phyloP scores from a whole-genome alignment of 2,113 vertebrate genomes.

The Enhydra lutris region DNA sequence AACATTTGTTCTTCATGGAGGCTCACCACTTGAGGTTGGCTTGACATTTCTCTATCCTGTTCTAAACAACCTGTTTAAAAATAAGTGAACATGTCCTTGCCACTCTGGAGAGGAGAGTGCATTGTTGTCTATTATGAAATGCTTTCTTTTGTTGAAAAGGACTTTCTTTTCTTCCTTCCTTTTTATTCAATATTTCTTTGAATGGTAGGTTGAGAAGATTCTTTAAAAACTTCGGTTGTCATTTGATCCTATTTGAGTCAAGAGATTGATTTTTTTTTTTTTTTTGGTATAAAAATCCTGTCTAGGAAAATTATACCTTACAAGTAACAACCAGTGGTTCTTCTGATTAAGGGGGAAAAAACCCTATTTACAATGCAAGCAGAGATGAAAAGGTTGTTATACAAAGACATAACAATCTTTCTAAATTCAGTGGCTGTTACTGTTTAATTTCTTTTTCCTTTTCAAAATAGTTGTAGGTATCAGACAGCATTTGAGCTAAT shows the following conservation, averaged over 20 bases:
- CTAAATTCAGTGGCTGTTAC: slow-evolving; percentile 32
- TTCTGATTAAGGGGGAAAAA: slow-evolving; percentile 8
- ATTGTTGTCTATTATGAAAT: not conserved
- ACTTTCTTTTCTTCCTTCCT: not conserved
- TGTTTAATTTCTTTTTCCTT: slow-evolving; percentile 61
- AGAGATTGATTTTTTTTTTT: not conserved
- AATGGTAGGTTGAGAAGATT: slow-evolving; percentile 16
- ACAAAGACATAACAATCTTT: slow-evolving; percentile 12
- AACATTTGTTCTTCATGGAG: not conserved
- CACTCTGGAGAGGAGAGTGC: not conserved
- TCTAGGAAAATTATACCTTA: slow-evolving; percentile 23
- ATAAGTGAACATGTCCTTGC: not conserved
- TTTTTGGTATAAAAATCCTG: not conserved
- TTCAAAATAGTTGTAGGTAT: slow-evolving; percentile 62
- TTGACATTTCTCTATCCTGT: slow-evolving; percentile 30
- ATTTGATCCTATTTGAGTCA: slow-evolving; percentile 17
- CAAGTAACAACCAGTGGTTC: not conserved
- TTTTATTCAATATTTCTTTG: slow-evolving; percentile 31
- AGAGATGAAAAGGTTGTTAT: not conserved
- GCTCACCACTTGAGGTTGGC: not conserved
- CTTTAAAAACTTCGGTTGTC: slow-evolving; percentile 11
- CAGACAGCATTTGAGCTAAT: slow-evolving; percentile 60
- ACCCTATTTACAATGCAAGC: not conserved
- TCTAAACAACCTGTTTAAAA: slow-evolving; percentile 24
- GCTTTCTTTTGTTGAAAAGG: not conserved